Base-by-base conservation (phyloP, 2,888 invertebrate genomes). In the Caenorhabditis macrosperma region DNA sequence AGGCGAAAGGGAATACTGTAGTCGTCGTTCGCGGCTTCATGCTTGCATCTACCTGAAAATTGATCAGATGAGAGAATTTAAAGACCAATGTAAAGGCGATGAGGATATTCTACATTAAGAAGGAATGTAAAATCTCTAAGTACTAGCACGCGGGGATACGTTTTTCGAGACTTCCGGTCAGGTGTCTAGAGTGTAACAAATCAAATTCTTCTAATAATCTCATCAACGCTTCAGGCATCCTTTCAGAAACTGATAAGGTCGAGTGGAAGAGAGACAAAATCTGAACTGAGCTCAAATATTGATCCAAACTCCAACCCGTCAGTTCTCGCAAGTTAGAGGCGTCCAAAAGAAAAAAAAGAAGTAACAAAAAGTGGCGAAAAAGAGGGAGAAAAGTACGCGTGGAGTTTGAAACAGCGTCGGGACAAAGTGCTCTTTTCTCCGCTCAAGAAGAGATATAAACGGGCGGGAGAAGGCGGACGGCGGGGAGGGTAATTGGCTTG, bases 401-500 rank as follows among this genome's bases (percentile, higher is more conserved):
- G 44, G 28, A 33, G 35, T 7, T n/a, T n/a, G 41, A 61, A 61
- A 48, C 30, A 48, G 28, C 41, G 38, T 59, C 38, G 15, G 26
- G 33, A n/a, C 20, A 22, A 20, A 24, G 48, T 61, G 52, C 52
- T 38, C 52, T 33, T 35, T n/a, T 22, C 6, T 22, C 55, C 38
- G 63, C 55, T 38, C 60, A 30, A 44, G 71, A 68, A 69, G 33
- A 60, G 69, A 69, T 69, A 69, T 69, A 69, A 69, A 61, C 59
- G 71, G 46, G 46, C 22, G 46, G 46, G 28, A 2, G 35, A 41
- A 28, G 28, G 26, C 35, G 48, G 46, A 41, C 35, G 41, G 22
- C 26, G 28, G 30, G 44, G 71, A 55, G 71, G 63, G 71, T 71
- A 71, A 71, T 71, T 71, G 71, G 71, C 54, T 71, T 61, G 54